A percentile compares a stretch with the other conserved stretches of the same genome.
Conservation (phyloP, 1,140 invertebrate genomes). For the Ephestia elutella region DNA sequence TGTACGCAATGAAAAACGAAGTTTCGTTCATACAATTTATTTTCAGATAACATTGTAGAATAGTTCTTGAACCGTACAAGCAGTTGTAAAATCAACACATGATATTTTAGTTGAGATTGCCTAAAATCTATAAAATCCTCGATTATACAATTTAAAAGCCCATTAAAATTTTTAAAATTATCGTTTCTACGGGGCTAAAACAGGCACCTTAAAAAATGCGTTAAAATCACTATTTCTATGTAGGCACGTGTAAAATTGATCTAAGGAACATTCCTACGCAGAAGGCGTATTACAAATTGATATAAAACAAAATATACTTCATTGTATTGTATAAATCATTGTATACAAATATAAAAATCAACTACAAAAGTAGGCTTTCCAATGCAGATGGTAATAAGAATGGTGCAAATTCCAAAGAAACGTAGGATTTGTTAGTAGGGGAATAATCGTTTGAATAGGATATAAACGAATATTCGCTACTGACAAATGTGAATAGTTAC, state of each 20-base stretch:
- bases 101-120: conserved; percentile 21
- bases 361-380: conserved; percentile 1
- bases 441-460: not conserved
- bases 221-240: conserved; percentile 23
- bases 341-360: not conserved
- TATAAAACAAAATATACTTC: not conserved
- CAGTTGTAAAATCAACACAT: conserved; percentile 31
- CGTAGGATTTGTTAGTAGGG: not conserved
- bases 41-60: conserved; percentile 28
- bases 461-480: no score
- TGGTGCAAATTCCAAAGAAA: no score
- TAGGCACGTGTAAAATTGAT: conserved; percentile 21
- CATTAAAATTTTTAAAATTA: conserved; percentile 29
- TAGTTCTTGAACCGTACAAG: conserved; percentile 31
- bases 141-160: conserved; percentile 29
- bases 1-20: no score
- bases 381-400: not conserved
- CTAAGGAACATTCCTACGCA: conserved; percentile 36
- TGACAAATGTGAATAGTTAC: no score
- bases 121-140: conserved; percentile 35
- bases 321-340: no score
- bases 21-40: conserved; percentile 17
- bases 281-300: conserved; percentile 20
- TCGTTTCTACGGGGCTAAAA: conserved; percentile 24
- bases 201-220: conserved; percentile 30